phyloP scores from a whole-genome alignment of 2,888 invertebrate species.

The Zygogramma bicolorata region DNA sequence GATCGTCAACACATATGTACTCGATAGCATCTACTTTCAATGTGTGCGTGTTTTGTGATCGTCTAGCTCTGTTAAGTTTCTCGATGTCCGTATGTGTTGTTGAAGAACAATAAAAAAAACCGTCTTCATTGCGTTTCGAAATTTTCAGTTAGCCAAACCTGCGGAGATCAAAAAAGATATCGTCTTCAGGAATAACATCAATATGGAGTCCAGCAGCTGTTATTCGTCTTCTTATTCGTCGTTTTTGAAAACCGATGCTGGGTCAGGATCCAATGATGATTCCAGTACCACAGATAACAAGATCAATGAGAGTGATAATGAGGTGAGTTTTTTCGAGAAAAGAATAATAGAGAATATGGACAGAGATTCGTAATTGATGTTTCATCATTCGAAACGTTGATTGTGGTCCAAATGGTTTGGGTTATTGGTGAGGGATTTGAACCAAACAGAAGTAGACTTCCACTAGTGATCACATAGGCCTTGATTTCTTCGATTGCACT shows the following conservation, averaged over 20 bases:
- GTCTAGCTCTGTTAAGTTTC: no score
- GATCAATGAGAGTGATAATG: conserved; percentile 51
- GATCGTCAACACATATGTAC: not conserved
- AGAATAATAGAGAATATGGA: no score
- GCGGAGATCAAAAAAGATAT: conserved; percentile 4
- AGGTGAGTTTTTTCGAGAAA: conserved; percentile 52
- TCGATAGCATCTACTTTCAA: not conserved
- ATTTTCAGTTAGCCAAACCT: conserved; percentile 25
- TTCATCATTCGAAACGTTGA: no score
- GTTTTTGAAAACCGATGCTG: conserved; percentile 76
- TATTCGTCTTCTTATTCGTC: conserved; percentile 80
- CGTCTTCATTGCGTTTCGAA: not conserved
- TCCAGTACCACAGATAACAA: conserved; percentile 57
- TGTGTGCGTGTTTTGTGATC: not conserved
- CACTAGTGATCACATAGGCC: no score
- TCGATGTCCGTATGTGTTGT: no score
- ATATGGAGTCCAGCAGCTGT: conserved; percentile 73
- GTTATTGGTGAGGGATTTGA: no score
- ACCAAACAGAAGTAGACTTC: no score
- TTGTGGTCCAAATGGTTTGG: no score
- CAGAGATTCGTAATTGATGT: no score
- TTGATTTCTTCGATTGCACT: no score
- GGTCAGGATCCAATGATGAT: conserved; percentile 65
- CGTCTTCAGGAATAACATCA: conserved; percentile 23
- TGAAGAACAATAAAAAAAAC: no score